A percentile compares a stretch with the other conserved stretches of the same genome.
Evolutionary conservation across 1,140 invertebrate species (phyloP).

Genomic region (Cyclina sinensis): DNA sequence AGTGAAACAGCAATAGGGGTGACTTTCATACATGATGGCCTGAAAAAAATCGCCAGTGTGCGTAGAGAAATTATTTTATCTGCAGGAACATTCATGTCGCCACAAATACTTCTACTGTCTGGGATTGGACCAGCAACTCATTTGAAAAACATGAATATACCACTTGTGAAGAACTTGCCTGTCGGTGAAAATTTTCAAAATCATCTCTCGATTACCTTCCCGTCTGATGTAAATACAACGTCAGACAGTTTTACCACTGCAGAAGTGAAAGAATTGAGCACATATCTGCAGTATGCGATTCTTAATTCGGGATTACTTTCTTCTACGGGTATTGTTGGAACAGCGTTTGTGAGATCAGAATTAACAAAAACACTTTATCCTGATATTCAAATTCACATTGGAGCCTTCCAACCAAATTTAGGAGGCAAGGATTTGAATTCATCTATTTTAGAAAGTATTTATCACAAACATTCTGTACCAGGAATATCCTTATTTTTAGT

Average conservation of each 20-base stretch:
- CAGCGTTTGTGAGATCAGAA: background rate
- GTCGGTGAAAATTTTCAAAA: conserved; percentile 31
- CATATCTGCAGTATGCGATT: background rate
- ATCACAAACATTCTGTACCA: background rate
- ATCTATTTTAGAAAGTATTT: background rate
- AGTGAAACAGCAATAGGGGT: conserved; percentile 17
- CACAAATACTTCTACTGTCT: conserved; percentile 22
- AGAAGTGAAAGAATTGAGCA: background rate
- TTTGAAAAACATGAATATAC: conserved; percentile 27
- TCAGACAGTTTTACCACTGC: background rate
- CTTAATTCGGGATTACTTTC: background rate
- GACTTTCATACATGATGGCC: background rate
- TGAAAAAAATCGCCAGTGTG: background rate
- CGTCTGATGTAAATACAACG: background rate
- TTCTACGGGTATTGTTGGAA: background rate
- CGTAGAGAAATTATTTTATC: conserved; percentile 33
- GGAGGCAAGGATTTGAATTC: background rate
- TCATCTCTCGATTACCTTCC: background rate
- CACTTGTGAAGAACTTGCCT: background rate
- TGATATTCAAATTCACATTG: conserved; percentile 31
- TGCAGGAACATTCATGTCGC: conserved; percentile 15
- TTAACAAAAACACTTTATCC: background rate
- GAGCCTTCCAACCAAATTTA: background rate
- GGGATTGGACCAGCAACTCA: conserved; percentile 1
- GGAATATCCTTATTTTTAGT: background rate